Percentiles rank a stretch among this genome's conserved stretches.
phyloP scores from a whole-genome alignment of 2,113 vertebrate genomes.

The Tetrao urogallus region DNA sequence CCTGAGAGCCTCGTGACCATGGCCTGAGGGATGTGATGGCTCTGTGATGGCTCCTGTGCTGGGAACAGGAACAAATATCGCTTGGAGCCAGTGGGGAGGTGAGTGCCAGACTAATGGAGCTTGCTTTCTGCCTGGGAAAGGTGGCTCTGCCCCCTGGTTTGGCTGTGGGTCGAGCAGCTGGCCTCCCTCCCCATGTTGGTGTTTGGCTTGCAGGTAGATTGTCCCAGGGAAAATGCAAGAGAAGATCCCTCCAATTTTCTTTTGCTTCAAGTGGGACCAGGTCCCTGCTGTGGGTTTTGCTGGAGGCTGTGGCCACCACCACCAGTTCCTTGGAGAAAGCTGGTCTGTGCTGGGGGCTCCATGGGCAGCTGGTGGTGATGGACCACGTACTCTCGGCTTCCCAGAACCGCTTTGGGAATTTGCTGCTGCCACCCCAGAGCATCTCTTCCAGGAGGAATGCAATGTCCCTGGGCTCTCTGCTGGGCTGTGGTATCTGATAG shows the following conservation, averaged over 20 bases:
- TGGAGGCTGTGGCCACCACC: background rate
- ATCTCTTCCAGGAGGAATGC: background rate
- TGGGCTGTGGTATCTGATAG: background rate
- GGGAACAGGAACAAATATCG: background rate
- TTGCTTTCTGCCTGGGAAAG: background rate
- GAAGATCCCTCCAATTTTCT: background rate
- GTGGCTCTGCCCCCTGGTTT: background rate
- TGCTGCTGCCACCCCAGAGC: accelerated
- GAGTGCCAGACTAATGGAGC: background rate
- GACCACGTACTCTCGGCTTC: background rate
- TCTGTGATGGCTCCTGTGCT: background rate
- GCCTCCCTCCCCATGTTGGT: background rate
- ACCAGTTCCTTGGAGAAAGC: background rate
- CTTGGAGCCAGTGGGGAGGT: background rate
- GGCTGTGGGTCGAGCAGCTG: background rate
- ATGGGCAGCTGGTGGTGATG: background rate
- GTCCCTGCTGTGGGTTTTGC: background rate
- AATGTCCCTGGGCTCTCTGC: background rate
- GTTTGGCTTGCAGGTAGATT: too few species aligned
- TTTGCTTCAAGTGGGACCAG: background rate
- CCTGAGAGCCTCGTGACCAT: background rate
- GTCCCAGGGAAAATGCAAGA: background rate
- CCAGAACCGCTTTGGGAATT: background rate
- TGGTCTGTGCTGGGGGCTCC: background rate
- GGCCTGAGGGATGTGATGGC: background rate